Percentiles rank a stretch among this genome's conserved stretches.
These are phyloP conservation scores for Epinephelus lanceolatus DNA, from an alignment of 2,113 vertebrate species.

Conservation along the genomic window DNA sequence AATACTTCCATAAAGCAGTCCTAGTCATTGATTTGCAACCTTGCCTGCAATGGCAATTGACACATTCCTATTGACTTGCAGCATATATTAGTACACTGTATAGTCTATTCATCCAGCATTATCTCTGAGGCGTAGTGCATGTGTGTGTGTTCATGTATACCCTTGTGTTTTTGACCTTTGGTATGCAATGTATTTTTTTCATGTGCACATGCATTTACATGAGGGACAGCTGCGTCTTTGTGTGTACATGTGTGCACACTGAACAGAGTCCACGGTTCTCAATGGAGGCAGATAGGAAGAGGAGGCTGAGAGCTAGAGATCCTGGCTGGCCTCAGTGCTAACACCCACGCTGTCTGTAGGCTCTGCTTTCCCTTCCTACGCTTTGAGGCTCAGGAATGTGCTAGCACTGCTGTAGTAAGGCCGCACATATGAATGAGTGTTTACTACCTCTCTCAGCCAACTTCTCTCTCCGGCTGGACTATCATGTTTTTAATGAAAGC, in stretches of 20 bases:
- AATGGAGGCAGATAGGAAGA: constrained; percentile 10
- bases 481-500: constrained; percentile 50
- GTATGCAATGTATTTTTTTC: background rate
- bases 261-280: constrained; percentile 25
- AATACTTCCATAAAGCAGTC: constrained; percentile 17
- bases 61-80: constrained; percentile 27
- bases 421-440: constrained; percentile 70
- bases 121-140: background rate
- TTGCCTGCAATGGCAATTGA: constrained; percentile 27
- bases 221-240: constrained; percentile 15
- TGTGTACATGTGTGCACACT: constrained; percentile 2
- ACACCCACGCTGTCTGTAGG: constrained; percentile 75
- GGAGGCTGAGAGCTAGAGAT: constrained; percentile 34
- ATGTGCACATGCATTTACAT: constrained; percentile 14
- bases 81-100: background rate
- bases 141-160: background rate
- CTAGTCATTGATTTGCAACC: constrained; percentile 36
- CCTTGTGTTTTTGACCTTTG: constrained; percentile 20
- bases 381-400: constrained; percentile 51
- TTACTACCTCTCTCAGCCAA: constrained; percentile 51
- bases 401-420: constrained; percentile 46
- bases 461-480: constrained; percentile 30
- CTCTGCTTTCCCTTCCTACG: constrained; percentile 54
- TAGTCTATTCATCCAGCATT: background rate
- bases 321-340: constrained; percentile 44